phyloP scores from a whole-genome alignment of 2,888 invertebrate species.

The Desoria tigrina region DNA sequence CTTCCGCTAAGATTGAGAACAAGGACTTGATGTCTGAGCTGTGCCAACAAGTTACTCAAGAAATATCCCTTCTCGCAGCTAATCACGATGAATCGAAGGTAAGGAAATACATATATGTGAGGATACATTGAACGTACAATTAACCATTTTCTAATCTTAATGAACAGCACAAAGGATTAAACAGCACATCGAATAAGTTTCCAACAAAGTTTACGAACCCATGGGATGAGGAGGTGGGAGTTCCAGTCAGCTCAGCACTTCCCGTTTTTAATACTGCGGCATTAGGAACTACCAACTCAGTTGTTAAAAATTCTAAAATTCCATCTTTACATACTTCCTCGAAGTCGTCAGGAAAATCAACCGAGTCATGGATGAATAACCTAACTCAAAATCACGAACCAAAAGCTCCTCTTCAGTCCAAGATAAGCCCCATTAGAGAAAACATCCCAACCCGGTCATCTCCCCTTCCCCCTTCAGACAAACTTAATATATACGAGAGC shows the following conservation, averaged over 20 bases:
- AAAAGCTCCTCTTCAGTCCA: constrained; percentile 44
- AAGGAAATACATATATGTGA: constrained; percentile 33
- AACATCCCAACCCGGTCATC: constrained; percentile 17
- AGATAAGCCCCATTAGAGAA: constrained; percentile 38
- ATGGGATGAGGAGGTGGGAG: constrained; percentile 52
- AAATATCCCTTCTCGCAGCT: constrained; percentile 71
- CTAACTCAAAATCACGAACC: constrained; percentile 48
- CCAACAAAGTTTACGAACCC: constrained; percentile 52
- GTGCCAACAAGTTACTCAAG: constrained; percentile 75
- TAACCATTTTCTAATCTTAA: background rate
- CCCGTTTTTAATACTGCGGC: constrained; percentile 46
- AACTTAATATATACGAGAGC: background rate
- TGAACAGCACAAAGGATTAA: background rate
- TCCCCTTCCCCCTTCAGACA: background rate
- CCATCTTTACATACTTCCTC: background rate
- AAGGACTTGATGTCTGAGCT: constrained; percentile 68
- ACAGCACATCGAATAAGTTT: constrained; percentile 23
- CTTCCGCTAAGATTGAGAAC: constrained; percentile 52
- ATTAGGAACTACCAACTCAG: constrained; percentile 38
- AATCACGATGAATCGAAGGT: constrained; percentile 60
- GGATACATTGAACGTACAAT: constrained; percentile 24
- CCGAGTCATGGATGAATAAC: constrained; percentile 48
- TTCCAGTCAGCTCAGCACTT: constrained; percentile 31
- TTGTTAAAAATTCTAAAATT: constrained; percentile 25
- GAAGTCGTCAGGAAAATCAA: constrained; percentile 24